Conservation (phyloP, 2,888 invertebrate species). For the Ichneumon xanthorius region DNA sequence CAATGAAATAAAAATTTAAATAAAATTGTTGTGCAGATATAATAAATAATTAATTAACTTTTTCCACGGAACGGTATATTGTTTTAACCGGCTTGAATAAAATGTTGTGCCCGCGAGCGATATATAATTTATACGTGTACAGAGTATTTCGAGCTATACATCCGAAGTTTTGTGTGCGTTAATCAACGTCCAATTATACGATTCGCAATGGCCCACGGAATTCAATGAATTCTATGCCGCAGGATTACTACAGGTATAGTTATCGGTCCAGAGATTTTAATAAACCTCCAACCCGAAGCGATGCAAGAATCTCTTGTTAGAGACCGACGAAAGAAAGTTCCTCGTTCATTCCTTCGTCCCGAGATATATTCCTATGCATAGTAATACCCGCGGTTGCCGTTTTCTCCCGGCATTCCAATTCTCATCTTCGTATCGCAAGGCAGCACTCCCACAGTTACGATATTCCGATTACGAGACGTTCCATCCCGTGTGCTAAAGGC, state of each 20-base stretch:
- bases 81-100: background rate
- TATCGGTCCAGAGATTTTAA: constrained; percentile 45
- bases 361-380: constrained; percentile 37
- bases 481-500: background rate
- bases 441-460: background rate
- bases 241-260: constrained; percentile 21
- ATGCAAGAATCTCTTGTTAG: background rate
- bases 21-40: background rate
- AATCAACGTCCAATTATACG: constrained; percentile 3
- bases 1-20: background rate
- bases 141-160: background rate
- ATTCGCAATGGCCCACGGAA: background rate
- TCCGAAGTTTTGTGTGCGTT: background rate
- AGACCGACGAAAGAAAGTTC: constrained; percentile 49
- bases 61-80: background rate
- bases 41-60: background rate
- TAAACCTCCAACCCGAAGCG: constrained; percentile 36
- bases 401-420: constrained; percentile 9
- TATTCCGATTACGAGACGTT: background rate
- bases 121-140: background rate
- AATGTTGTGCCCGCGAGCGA: background rate
- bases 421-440: constrained; percentile 35
- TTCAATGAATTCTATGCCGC: constrained; percentile 8
- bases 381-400: constrained; percentile 38
- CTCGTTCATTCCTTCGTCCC: constrained; percentile 48